Evolutionary conservation across 2,113 vertebrate species (phyloP), one percentile per base, ranked within the genome.

Genomic region (Hepsetus odoe): DNA sequence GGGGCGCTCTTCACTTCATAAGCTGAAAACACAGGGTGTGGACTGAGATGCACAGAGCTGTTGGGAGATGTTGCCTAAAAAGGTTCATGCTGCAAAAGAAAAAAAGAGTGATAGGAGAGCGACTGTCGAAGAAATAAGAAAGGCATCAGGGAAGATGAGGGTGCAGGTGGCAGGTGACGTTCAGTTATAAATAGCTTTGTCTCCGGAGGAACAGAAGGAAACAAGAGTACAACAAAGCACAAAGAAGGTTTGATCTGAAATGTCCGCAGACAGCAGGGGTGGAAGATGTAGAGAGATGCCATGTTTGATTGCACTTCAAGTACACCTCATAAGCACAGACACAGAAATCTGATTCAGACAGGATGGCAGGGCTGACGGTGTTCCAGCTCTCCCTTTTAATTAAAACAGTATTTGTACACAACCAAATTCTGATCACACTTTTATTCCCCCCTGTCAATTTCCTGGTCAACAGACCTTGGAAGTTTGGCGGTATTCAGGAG

Each of bases 241-340:
- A 35, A 24, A 35, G 42, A 5, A 18, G 24, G 32, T 5, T 13
- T 53, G 44, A 65, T 65, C 35, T 65, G 32, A 65, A 62, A 38
- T 7, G 61, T 65, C 61, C 35, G 61, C 61, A 38, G 61, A 65
- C 61, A 65, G 33, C 61, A 65, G 61, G 35, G 61, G 16, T 64
- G 59, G 59, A 18, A 64, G 59, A 64, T 33, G 32, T 38, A 35
- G 61, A 65, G 12, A 33, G 18, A 9, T 65, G 61, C 20, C 61
- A 65, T 65, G 61, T 65, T 65, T 65, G 35, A 65, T 38, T n/a
- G 20, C 20, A 38, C 61, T n/a, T 65, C 8, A 38, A 20, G 33
- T 38, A 65, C 26, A 13, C 38, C 18, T 11, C 61, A 12, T 22
- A 22, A 38, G 61, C 61, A 35, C 33, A 65, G 11, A 33, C 30